These are phyloP conservation scores for Choloepus hoffmanni DNA, from an alignment of 2,113 vertebrate genomes.

Conservation along the genomic window DNA sequence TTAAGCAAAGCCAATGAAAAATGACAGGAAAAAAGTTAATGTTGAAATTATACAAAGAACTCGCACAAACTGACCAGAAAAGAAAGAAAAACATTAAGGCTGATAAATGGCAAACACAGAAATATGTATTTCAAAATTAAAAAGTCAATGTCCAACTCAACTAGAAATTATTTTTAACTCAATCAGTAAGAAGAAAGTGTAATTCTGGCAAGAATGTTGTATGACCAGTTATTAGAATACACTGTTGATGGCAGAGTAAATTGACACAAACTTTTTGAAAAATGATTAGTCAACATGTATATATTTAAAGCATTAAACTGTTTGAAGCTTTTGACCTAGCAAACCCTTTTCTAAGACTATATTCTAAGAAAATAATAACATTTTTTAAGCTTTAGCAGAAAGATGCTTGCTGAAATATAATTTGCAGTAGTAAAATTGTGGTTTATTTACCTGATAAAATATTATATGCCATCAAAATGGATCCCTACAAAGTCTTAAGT, in stretches of 20 bases:
- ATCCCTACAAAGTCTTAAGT: background rate
- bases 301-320: background rate
- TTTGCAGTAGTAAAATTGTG: background rate
- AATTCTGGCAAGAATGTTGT: background rate
- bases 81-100: background rate
- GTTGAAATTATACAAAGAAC: background rate
- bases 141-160: background rate
- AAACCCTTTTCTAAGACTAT: constrained; percentile 26
- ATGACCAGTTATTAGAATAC: background rate
- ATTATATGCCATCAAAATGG: background rate
- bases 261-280: background rate
- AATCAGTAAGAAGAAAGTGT: background rate
- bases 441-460: background rate
- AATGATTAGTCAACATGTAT: background rate
- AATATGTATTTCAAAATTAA: background rate
- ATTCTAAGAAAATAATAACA: background rate
- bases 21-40: background rate
- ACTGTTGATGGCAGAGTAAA: background rate
- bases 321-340: background rate
- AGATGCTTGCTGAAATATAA: background rate
- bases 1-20: background rate
- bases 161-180: constrained; percentile 47
- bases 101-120: background rate
- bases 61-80: background rate
- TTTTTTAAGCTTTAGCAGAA: background rate